Evolutionary conservation across 2,888 invertebrate genomes (phyloP).

Genomic region (Scaptomyza flava): DNA sequence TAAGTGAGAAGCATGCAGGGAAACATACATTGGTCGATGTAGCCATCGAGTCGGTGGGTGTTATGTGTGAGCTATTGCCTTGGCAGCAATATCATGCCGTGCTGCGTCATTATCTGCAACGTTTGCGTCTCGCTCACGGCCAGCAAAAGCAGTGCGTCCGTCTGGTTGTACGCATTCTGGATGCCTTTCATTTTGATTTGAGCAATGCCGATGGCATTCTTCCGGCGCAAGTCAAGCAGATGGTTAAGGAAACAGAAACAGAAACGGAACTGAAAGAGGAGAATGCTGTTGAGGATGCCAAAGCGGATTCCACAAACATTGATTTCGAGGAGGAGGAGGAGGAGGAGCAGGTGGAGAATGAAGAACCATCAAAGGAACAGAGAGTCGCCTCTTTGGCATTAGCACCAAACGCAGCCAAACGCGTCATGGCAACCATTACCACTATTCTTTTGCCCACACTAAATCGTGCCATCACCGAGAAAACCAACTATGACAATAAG

Average conservation of each 20-base stretch:
- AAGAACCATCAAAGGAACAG: conserved; percentile 26
- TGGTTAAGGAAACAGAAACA: conserved; percentile 66
- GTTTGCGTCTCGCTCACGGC: conserved; percentile 89
- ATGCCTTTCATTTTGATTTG: conserved; percentile 96
- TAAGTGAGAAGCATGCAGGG: conserved; percentile 90
- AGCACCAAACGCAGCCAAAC: conserved; percentile 90
- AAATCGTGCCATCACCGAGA: conserved; percentile 88
- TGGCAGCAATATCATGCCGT: conserved; percentile 96
- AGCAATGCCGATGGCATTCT: conserved; percentile 86
- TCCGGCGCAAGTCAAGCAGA: conserved; percentile 67
- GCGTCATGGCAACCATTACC: conserved; percentile 90
- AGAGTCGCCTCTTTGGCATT: conserved; percentile 79
- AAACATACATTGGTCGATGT: conserved; percentile 93
- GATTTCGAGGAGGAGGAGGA: conserved; percentile 44
- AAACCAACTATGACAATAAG: conserved; percentile 90
- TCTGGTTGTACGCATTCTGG: conserved; percentile 91
- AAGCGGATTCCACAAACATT: conserved; percentile 32
- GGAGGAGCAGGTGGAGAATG: conserved; percentile 15
- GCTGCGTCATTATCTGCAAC: conserved; percentile 91
- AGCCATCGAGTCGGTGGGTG: conserved; percentile 92
- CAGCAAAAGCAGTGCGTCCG: conserved; percentile 93
- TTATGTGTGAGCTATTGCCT: conserved; percentile 91
- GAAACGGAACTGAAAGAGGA: conserved; percentile 59
- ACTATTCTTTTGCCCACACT: conserved; percentile 91
- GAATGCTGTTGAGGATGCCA: conserved; percentile 81